phyloP scores from a whole-genome alignment of 2,797 vertebrate species.

The Rhinichthys osculus region DNA sequence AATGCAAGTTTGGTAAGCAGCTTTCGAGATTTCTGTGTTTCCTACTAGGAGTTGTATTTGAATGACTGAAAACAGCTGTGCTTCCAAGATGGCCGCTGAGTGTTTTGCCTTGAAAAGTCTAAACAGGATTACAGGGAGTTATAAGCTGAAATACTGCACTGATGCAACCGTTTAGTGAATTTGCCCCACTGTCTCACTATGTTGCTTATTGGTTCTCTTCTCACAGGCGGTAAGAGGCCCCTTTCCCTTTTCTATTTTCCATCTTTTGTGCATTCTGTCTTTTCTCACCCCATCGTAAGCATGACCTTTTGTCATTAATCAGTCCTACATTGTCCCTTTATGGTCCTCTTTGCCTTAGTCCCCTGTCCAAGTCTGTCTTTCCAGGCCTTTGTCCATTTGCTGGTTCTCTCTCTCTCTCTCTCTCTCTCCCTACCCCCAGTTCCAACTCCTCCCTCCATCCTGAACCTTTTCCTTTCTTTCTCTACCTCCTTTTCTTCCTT shows the following conservation, averaged over 20 bases:
- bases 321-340: slow-evolving; percentile 34
- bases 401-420: slow-evolving; percentile 31
- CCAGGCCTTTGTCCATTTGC: slow-evolving; percentile 30
- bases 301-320: slow-evolving; percentile 47
- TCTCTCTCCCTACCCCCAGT: slow-evolving; percentile 27
- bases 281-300: slow-evolving; percentile 38
- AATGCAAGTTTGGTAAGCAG: background rate
- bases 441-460: slow-evolving; percentile 22
- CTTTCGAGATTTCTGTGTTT: background rate
- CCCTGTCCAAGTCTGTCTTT: slow-evolving; percentile 36
- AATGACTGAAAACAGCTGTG: background rate
- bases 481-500: slow-evolving; percentile 17
- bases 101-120: background rate
- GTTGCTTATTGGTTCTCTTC: background rate
- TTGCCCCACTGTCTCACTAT: background rate
- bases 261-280: slow-evolving; percentile 43
- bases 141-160: background rate
- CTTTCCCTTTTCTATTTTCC: slow-evolving; percentile 20
- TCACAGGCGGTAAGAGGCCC: background rate
- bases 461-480: slow-evolving; percentile 18
- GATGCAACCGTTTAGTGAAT: background rate
- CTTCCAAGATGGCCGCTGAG: background rate
- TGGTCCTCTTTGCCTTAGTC: slow-evolving; percentile 32
- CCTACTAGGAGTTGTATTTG: background rate
- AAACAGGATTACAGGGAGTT: background rate